A percentile compares a stretch with the other conserved stretches of the same genome.
phyloP scores from a whole-genome alignment of 53 echinoderm and acorn worm species.

The Paracentrotus lividus region DNA sequence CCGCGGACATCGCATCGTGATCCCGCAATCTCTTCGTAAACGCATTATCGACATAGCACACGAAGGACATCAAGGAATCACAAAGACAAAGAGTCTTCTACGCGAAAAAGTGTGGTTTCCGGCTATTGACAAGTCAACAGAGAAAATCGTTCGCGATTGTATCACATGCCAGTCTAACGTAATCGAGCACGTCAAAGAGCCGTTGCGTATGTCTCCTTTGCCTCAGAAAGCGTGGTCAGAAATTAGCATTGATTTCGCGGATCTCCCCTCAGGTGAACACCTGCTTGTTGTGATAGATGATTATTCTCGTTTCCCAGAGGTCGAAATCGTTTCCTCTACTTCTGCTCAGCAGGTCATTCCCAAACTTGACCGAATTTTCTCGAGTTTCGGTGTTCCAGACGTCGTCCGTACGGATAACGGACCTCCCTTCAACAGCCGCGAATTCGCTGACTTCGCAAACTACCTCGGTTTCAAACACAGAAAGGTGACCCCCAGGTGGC shows the following conservation, averaged over 20 bases:
- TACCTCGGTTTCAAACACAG: not conserved
- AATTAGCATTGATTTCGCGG: slow-evolving; percentile 15
- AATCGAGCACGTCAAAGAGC: not conserved
- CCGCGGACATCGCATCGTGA: not conserved
- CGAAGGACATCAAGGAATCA: slow-evolving; percentile 70
- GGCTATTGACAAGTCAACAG: not conserved
- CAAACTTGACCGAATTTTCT: not conserved
- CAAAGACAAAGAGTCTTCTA: slow-evolving; percentile 53
- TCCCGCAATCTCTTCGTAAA: not conserved
- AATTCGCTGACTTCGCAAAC: not conserved
- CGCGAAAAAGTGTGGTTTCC: slow-evolving; percentile 43
- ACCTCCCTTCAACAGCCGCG: not conserved
- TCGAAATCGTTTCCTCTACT: not conserved
- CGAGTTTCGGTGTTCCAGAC: not conserved
- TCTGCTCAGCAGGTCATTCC: slow-evolving; percentile 11
- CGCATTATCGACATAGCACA: slow-evolving; percentile 47
- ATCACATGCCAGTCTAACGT: slow-evolving; percentile 35
- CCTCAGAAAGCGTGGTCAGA: not conserved
- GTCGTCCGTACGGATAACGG: slow-evolving; percentile 14
- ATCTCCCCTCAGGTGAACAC: not conserved
- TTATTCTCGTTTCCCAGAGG: slow-evolving; percentile 11
- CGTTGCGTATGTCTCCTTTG: not conserved
- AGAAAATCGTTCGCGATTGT: not conserved
- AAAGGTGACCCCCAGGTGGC: no score
- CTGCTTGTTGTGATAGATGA: not conserved